phyloP scores from a whole-genome alignment of 2,113 vertebrate species.

The Serilophus lunatus region DNA sequence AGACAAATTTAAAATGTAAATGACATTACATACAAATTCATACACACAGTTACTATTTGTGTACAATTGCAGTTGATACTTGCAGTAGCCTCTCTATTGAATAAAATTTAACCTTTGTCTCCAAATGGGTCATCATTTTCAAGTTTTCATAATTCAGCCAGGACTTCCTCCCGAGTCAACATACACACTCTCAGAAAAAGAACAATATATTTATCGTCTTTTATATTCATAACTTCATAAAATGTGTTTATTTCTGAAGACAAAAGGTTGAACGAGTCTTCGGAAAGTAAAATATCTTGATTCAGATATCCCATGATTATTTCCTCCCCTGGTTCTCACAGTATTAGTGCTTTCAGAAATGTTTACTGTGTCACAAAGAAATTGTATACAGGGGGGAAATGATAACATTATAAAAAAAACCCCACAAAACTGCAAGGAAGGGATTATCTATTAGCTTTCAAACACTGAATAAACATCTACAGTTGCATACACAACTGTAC shows the following conservation, averaged over 20 bases:
- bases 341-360: background rate
- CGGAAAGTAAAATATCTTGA: background rate
- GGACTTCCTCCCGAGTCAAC: background rate
- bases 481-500: background rate
- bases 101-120: background rate
- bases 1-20: constrained; percentile 18
- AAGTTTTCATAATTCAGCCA: background rate
- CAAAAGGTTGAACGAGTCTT: background rate
- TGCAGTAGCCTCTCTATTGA: background rate
- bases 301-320: background rate
- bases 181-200: background rate
- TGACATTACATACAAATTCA: background rate
- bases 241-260: background rate
- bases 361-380: background rate
- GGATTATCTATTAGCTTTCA: background rate
- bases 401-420: background rate
- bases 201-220: background rate
- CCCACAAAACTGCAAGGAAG: background rate
- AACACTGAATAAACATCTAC: background rate
- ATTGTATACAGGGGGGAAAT: background rate
- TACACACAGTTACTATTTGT: background rate
- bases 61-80: background rate
- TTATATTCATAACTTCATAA: background rate
- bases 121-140: background rate
- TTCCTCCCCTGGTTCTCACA: background rate